These are phyloP conservation scores for Phaetusa simplex DNA, from an alignment of 2,113 vertebrate genomes.

Conservation along the genomic window DNA sequence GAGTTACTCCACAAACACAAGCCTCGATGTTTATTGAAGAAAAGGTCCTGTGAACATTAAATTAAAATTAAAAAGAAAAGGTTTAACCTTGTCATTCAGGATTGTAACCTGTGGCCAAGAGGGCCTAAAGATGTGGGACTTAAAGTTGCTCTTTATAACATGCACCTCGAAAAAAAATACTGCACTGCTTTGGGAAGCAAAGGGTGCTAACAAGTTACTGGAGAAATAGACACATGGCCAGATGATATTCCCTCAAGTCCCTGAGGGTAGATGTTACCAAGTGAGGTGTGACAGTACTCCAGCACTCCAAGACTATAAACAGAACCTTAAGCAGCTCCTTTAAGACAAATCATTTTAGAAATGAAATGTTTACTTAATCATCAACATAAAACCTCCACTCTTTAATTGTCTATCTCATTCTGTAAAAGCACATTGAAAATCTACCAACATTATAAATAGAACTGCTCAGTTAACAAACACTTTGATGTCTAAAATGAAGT, in stretches of 20 bases:
- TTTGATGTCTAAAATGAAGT: constrained; percentile 63
- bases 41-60: not conserved
- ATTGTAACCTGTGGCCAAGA: not conserved
- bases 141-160: not conserved
- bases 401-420: constrained; percentile 38
- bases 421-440: constrained; percentile 31
- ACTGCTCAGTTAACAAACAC: not conserved
- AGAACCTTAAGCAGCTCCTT: constrained; percentile 39
- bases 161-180: accelerated
- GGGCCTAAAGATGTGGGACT: not conserved
- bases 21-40: not conserved
- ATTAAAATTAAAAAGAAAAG: not conserved
- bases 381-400: not conserved
- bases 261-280: not conserved
- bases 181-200: not conserved
- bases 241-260: not conserved
- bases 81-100: not conserved
- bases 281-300: not conserved
- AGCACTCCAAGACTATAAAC: not conserved
- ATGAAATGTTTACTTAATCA: not conserved
- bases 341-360: constrained; percentile 40
- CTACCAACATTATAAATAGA: constrained; percentile 41
- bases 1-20: not conserved
- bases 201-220: not conserved
- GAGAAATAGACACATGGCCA: not conserved